Percentiles rank a stretch among this genome's conserved stretches.
Evolutionary conservation across 2,113 vertebrate species (phyloP).

Genomic region (Melanostigma gelatinosum): DNA sequence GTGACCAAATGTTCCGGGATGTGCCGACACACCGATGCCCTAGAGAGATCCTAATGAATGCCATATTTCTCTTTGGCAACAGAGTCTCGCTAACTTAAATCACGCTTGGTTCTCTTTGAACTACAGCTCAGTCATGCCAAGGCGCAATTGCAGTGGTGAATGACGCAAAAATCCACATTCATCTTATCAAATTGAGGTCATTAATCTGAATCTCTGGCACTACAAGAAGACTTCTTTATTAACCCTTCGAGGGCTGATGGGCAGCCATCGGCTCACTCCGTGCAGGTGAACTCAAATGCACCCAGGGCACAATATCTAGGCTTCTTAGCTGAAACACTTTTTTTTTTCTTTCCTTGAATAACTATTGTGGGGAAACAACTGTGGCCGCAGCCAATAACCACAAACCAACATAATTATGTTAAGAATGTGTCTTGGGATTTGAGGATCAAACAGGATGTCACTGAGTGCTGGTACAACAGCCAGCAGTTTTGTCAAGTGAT

Average conservation of each 20-base stretch:
- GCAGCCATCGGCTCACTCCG: conserved; percentile 51
- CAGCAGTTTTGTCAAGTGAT: conserved; percentile 55
- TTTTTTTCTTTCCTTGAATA: conserved; percentile 68
- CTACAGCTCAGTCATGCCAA: conserved; percentile 24
- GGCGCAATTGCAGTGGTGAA: conserved; percentile 18
- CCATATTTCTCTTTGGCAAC: conserved; percentile 39
- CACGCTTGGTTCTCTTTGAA: conserved; percentile 33
- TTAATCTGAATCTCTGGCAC: conserved; percentile 41
- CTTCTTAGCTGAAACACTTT: conserved; percentile 47
- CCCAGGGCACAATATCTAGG: conserved; percentile 36
- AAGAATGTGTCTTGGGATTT: conserved; percentile 69
- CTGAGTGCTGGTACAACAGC: conserved; percentile 51
- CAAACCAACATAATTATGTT: conserved; percentile 71
- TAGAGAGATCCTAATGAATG: conserved; percentile 29
- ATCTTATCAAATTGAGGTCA: conserved; percentile 31
- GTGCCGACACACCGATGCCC: conserved; percentile 15
- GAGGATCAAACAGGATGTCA: conserved; percentile 73
- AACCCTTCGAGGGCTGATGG: conserved; percentile 13
- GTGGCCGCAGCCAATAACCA: conserved; percentile 60
- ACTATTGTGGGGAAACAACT: conserved; percentile 66
- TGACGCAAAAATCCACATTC: conserved; percentile 16
- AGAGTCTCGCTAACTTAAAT: conserved; percentile 48
- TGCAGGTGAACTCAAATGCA: conserved; percentile 71
- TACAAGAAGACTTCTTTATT: neutral
- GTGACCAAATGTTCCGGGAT: conserved; percentile 19